Conservation (phyloP, 2,888 invertebrate genomes). For the Bruchidius siliquastri region DNA sequence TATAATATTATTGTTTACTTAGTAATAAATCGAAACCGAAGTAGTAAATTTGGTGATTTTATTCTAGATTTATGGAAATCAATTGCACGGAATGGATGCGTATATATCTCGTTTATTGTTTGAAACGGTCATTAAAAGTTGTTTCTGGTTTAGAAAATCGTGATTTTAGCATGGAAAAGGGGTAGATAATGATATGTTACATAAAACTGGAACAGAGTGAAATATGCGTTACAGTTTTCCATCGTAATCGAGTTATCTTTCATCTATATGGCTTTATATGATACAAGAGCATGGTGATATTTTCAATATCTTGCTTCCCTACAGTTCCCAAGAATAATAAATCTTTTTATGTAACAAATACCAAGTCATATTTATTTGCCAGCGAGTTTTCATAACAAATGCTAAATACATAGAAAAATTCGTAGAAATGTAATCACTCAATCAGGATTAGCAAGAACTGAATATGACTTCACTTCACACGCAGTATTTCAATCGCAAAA, state of each 20-base stretch:
- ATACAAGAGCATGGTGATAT: not conserved
- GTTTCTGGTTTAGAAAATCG: not conserved
- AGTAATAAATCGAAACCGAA: not conserved
- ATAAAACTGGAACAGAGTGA: not conserved
- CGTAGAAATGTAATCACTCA: too few species aligned
- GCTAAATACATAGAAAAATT: too few species aligned
- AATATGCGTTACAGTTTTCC: not conserved
- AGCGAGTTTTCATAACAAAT: too few species aligned
- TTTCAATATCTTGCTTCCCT: too few species aligned
- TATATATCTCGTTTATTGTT: not conserved
- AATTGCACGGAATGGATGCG: not conserved
- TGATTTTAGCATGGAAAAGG: not conserved
- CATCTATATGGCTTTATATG: not conserved
- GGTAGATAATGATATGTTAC: not conserved
- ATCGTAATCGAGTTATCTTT: not conserved
- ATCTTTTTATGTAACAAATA: too few species aligned
- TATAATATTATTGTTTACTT: not conserved
- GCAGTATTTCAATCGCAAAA: too few species aligned
- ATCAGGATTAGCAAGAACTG: too few species aligned
- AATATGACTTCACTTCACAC: too few species aligned
- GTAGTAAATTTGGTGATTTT: not conserved
- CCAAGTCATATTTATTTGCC: too few species aligned
- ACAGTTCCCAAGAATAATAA: too few species aligned
- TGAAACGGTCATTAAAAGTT: not conserved
- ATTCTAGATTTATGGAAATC: not conserved